These are phyloP conservation scores for Brachypalpus laphriformis DNA, from an alignment of 2,888 invertebrate species.

Conservation along the genomic window DNA sequence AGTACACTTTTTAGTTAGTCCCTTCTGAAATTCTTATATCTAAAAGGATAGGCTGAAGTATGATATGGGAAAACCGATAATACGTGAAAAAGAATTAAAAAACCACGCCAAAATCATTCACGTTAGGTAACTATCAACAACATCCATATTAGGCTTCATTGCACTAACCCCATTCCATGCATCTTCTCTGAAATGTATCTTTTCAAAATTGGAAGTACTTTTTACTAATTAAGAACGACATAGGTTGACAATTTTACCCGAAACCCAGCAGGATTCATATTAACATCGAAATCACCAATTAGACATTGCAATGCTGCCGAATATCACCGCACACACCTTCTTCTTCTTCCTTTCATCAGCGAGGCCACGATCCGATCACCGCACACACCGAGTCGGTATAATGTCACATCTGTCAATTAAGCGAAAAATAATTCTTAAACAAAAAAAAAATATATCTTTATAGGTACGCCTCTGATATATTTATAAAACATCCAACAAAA, in stretches of 20 bases:
- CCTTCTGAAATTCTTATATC: no score
- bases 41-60: no score
- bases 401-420: conserved; percentile 65
- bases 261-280: conserved; percentile 39
- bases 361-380: no score
- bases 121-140: neutral
- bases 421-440: conserved; percentile 39
- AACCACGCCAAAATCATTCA: no score
- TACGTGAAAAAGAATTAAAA: no score
- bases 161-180: neutral
- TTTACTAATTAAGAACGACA: conserved; percentile 34
- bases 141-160: no score
- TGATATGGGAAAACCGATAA: no score
- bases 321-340: neutral
- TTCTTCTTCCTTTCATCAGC: no score
- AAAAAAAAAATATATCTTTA: neutral
- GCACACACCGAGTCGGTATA: conserved; percentile 12
- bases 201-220: neutral
- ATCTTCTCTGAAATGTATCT: neutral
- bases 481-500: neutral
- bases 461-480: neutral
- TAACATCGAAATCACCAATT: conserved; percentile 55
- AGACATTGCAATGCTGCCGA: conserved; percentile 38
- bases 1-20: no score
- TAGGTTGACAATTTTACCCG: conserved; percentile 13